These are phyloP conservation scores for Sebastolobus altivelis DNA, from an alignment of 2,797 vertebrate species.

Conservation along the genomic window DNA sequence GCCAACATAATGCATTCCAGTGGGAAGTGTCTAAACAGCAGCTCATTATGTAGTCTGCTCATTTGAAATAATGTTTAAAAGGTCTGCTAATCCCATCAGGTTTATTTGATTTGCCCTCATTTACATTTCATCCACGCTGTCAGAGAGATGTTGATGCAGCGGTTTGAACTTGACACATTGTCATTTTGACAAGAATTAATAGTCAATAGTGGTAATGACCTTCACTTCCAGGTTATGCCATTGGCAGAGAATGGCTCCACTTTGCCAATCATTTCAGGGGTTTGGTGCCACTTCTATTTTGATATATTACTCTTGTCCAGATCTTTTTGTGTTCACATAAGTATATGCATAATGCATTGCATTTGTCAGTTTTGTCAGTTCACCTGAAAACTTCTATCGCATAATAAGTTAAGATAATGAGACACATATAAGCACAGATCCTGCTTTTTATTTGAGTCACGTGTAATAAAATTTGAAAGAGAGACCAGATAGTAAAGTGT, in stretches of 20 bases:
- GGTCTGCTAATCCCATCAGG: slow-evolving; percentile 20
- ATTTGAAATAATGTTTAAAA: slow-evolving; percentile 45
- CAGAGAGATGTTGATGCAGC: slow-evolving; percentile 16
- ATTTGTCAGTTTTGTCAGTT: not conserved
- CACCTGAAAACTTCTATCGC: not conserved
- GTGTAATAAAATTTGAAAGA: not conserved
- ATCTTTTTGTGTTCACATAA: not conserved
- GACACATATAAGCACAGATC: not conserved
- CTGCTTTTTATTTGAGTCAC: not conserved
- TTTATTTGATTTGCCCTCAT: slow-evolving; percentile 40
- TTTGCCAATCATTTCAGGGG: not conserved
- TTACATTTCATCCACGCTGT: slow-evolving; percentile 24
- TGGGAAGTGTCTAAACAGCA: slow-evolving; percentile 46
- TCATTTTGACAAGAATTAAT: slow-evolving; percentile 12
- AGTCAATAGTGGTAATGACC: slow-evolving; percentile 17
- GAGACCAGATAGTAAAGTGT: not conserved
- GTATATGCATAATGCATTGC: not conserved
- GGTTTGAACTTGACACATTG: slow-evolving; percentile 18
- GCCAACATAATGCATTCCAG: slow-evolving; percentile 28
- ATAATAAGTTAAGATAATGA: not conserved
- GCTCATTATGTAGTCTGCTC: slow-evolving; percentile 47
- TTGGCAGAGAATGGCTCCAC: not conserved
- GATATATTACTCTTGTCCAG: not conserved
- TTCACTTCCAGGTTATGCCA: not conserved
- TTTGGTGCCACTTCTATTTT: not conserved